phyloP scores from a whole-genome alignment of 2,797 vertebrate species.

The Pseudochirops cupreus region DNA sequence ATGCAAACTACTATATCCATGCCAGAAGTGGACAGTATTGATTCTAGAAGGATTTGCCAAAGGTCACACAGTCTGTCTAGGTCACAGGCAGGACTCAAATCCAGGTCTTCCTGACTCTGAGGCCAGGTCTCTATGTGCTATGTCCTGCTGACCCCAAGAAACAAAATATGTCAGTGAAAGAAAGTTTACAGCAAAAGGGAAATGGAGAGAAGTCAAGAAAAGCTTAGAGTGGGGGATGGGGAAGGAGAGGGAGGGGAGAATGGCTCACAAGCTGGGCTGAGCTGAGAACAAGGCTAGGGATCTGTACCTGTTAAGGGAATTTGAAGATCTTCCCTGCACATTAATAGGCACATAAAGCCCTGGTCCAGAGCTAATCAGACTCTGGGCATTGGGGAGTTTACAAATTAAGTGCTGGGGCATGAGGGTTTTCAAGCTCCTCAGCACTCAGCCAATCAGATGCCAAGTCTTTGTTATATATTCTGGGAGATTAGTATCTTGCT shows the following conservation, averaged over 20 bases:
- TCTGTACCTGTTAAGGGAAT: no score
- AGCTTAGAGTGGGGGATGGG: background rate
- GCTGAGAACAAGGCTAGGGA: background rate
- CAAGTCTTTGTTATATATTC: no score
- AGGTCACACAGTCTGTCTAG: background rate
- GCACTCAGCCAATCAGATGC: no score
- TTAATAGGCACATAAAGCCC: no score
- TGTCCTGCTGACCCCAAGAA: background rate
- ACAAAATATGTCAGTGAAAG: background rate
- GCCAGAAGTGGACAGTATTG: background rate
- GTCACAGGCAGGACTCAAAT: background rate
- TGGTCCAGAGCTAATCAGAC: no score
- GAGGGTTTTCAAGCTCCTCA: no score
- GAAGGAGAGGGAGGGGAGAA: background rate
- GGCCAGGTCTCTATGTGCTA: background rate
- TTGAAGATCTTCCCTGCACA: no score
- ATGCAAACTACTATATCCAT: background rate
- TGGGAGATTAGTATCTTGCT: no score
- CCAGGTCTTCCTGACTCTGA: background rate
- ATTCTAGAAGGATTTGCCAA: background rate
- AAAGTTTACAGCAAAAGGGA: background rate
- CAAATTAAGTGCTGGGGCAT: no score
- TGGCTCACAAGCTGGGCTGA: background rate
- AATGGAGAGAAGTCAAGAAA: background rate
- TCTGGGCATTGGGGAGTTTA: no score